Base-by-base conservation (phyloP, 2,113 vertebrate species). In the Corynorhinus townsendii region DNA sequence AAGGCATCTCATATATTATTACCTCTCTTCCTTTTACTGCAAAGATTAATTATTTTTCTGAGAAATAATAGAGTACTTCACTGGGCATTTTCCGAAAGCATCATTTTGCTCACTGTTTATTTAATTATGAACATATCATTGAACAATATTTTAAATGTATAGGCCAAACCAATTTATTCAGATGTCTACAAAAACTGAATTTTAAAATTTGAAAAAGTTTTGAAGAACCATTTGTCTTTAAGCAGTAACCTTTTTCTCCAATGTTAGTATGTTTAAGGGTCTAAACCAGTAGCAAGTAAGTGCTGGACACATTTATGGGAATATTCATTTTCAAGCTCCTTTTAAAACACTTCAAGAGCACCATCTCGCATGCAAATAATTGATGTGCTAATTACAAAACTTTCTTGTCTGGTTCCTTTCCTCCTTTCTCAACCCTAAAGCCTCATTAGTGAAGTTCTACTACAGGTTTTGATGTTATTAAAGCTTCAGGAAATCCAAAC, bases 331-430 rank as follows among this genome's bases (percentile, higher is more conserved):
- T 92, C 69, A 95, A 64, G 24, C 20, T 91, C 33, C 59, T 93
- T 94, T 94, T 87, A 92, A 75, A 89, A 47, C 24, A 47, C 15
- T 77, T 85, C 9, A 91, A 81, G 11, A 94, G 11, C 33, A 90
- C 49, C 62, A 83, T 87, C 59, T 96, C 93, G 84, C 35, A 72
- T 69, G 69, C 64, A 90, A 94, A 95, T 96, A 96, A 97, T 72
- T 93, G 93, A 95, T 97, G 72, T 82, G 86, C 80, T 97, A 97
- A 96, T 96, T 94, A 85, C 68, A 93, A 82, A 90, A 94, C 52
- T 73, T 95, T 86, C 72, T 81, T 94, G 49, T 92, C 93, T 88
- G 6, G 4, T 90, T 87, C 62, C 82, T 95, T 93, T 96, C 56
- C 71, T 91, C 72, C 56, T 72, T 81, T 93, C 77, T 91, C 62